Evolutionary conservation across 2,113 vertebrate species (phyloP), one percentile per base, ranked within the genome.

Genomic region (Sylvilagus bachmani): DNA sequence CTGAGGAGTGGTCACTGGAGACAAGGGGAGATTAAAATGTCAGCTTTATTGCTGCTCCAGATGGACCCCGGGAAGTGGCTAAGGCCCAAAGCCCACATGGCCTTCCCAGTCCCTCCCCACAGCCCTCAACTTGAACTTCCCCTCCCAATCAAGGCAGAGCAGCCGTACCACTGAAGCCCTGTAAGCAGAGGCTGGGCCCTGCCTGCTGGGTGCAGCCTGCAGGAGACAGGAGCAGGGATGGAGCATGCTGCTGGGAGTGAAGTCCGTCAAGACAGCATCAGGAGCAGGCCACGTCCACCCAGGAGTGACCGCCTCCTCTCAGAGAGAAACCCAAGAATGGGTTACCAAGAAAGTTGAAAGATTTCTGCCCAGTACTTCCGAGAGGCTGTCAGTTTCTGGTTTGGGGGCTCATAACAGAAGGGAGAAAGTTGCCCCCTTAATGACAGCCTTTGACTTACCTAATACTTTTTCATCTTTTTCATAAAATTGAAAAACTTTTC

Each of bases 31-130:
- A 96, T 96, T 88, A 87, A 96, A 88, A 96, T 92, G 86, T 97
- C 90, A 83, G 92, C 95, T 97, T 97, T 97, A 66, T 73, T 86
- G 80, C 64, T 78, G 75, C 61, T 88, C 93, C 97, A 96, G 89
- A 92, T 95, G 94, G 86, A 69, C 29, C 27, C 31, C 55, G 94
- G 96, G 69, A 85, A 85, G 58, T 93, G 92, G 95, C 93, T 89
- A 19, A n/a, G 86, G 86, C 86, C 93, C 93, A 97, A 94, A 67
- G 66, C 53, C 92, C 95, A 86, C 94, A 95, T 17, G 38, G 74
- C 24, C 66, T 89, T 95, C 74, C 70, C 71, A 86, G 49, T 73
- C 29, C 66, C 70, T 70, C 89, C 80, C 55, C 19, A 19, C 55
- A 44, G 44, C 66, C 74, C 80, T 87, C 71, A 73, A 78, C 51